Evolutionary conservation across 2,888 invertebrate genomes (phyloP).

Genomic region (Parthenolecanium corni): DNA sequence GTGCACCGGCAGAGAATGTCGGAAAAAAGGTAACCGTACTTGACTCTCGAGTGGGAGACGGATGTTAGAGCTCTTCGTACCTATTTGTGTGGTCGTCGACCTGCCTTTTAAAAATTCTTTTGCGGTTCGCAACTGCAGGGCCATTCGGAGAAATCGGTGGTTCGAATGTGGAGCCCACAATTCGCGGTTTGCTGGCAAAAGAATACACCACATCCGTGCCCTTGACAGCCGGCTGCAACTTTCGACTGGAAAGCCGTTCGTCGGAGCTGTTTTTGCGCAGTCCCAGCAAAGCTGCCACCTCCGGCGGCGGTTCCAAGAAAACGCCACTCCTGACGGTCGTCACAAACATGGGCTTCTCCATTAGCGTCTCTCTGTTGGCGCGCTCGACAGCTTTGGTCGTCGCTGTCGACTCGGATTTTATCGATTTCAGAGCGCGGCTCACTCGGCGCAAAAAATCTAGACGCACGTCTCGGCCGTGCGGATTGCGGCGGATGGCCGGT

Average conservation of each 20-base stretch:
- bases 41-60: too few relatives aligned
- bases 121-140: slow-evolving; percentile 24
- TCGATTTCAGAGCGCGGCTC: too few relatives aligned
- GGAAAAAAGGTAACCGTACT: too few relatives aligned
- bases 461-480: neutral
- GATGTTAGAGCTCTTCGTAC: too few relatives aligned
- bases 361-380: slow-evolving; percentile 30
- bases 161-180: slow-evolving; percentile 32
- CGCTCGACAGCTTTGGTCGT: neutral
- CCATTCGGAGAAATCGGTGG: neutral
- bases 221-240: neutral
- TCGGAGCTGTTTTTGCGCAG: slow-evolving; percentile 40
- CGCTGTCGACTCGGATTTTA: neutral
- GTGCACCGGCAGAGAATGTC: too few relatives aligned
- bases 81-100: neutral
- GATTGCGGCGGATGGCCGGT: neutral
- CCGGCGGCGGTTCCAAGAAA: slow-evolving; percentile 66
- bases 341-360: slow-evolving; percentile 48
- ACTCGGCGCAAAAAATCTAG: too few relatives aligned
- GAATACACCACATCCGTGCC: slow-evolving; percentile 33
- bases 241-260: neutral
- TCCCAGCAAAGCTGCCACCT: slow-evolving; percentile 53
- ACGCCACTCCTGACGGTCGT: slow-evolving; percentile 69
- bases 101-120: slow-evolving; percentile 7
- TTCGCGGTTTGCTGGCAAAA: slow-evolving; percentile 36